Base-by-base conservation (phyloP, 1,140 invertebrate species). In the Euwallacea fornicatus region DNA sequence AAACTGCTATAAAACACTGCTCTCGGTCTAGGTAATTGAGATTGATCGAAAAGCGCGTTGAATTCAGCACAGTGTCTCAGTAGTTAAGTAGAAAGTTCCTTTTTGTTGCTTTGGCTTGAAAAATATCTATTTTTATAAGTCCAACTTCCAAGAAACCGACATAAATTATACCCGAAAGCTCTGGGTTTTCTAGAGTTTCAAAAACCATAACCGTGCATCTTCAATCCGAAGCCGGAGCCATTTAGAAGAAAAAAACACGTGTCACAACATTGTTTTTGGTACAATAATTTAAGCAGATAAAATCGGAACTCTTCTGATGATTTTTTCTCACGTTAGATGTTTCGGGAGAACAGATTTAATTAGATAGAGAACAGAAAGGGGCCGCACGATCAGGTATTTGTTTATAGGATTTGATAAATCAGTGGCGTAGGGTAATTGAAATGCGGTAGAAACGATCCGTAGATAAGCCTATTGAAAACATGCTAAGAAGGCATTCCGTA, bases 241-340 rank as follows among this genome's bases (percentile, higher is more conserved):
- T 68, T 33, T 69, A 69, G 58, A 61, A 21, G 50, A 56, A 46
- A 64, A 70, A 70, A 70, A 64, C 68, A 70, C 44, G 68, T 70
- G 68, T 70, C 68, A 64, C 68, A 56, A 64, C 68, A 64, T 70
- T 56, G 68, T 70, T 64, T 69, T 56, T 47, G 58, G 58, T 64
- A 70, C 68, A 64, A 70, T 70, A 70, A 64, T 70, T 70, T 64
- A 70, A 47, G 15, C 68, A 64, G 60, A 64, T 64, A 64, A 70
- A 56, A 70, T 70, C 68, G 60, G 61, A 44, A 13, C 42, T 16
- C 43, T 41, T 58, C 42, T 42, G 60, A 58, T 70, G 68, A 70
- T 70, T 70, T 70, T 70, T 70, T 70, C 68, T 70, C 68, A 70
- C 68, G 68, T 63, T 56, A 55, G 50, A 63, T 43, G 60, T 21